Evolutionary conservation across 2,888 invertebrate species (phyloP), one percentile per base, ranked within the genome.

Genomic region (Parthenolecanium corni): DNA sequence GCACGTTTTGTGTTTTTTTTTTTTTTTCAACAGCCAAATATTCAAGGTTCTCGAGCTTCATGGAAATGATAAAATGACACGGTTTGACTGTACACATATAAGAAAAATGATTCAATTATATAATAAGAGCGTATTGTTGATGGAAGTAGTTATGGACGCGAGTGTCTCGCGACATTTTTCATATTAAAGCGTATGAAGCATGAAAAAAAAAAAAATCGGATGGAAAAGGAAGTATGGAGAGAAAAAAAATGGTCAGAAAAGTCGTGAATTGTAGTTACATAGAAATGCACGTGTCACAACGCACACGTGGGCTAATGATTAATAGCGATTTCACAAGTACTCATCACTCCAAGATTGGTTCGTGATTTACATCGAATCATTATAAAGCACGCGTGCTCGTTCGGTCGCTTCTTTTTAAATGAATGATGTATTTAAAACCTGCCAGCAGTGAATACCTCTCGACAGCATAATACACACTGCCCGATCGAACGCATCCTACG

Each of bases 261-360:
- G 21, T 49, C 49, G 49, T 49, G 49, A 49, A 49, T 49, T 21
- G 14, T 49, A 49, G 21, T 4, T 49, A 3, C 21, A 23, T 9
- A 42, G 44, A 14, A 14, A 4, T 23, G 49, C 49, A 23, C 49
- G 49, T 49, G 49, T 49, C 49, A 49, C 20, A 49, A 49, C 49
- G 21, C 49, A 49, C 49, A 49, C 49, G 49, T 49, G 49, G 49
- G 49, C 23, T 23, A 21, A 49, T 49, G 49, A 49, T 49, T 49
- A 49, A 49, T 49, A 49, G 49, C 49, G 23, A 49, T 49, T 49
- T 49, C 49, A 49, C 49, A 21, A 49, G 49, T 49, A 49, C 49
- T 49, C 49, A 49, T 49, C 49, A 49, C 3, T 23, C 49, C 11
- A 23, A 49, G 49, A 49, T 49, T 49, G 49, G 20, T 49, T 49